Evolutionary conservation across 1,140 invertebrate species (phyloP), one percentile per base, ranked within the genome.

Genomic region (Hycleus cichorii): DNA sequence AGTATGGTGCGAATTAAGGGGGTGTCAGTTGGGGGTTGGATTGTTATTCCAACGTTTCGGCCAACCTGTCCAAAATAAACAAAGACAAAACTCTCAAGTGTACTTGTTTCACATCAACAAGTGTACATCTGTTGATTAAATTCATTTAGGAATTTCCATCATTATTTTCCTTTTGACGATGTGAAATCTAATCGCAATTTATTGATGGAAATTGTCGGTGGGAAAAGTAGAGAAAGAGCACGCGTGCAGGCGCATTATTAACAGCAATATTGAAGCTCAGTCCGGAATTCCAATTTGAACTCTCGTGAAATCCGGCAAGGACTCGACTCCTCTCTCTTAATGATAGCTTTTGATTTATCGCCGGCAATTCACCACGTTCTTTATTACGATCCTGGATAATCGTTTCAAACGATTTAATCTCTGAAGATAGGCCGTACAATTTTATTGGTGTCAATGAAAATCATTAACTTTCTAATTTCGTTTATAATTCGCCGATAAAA

Each of bases 271-370:
- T 66, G 65, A 62, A 66, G 62, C 58, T 60, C 53, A 58, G 63
- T 46, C 62, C 43, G 65, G 65, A 66, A 66, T 66, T 66, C 60
- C 65, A 66, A 66, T 66, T 66, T 66, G 65, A 64, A 56, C 49
- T 32, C 32, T 32, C 32, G 32, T 32, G 62, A 66, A 66, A 66
- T 66, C 63, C 65, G 65, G 58, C 55, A 40, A 60, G 55, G 58
- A 63, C 47, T 60, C 12, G 58, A 63, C 62, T 58, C 62, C 62
- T 64, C 47, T 60, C 62, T 58, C 62, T 64, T 64, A 66, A 66
- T 66, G 65, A 66, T 59, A 45, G 60, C 63, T 64, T 66, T 66
- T 66, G 65, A 66, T 66, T 66, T 66, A 66, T 66, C 58, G 65
- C 51, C 51, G 32, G 60, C 57, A 61, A 62, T 62, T 64, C 63